Conservation (phyloP, 35 echinoderm and acorn worm genomes). For the Chiridota heheva region DNA sequence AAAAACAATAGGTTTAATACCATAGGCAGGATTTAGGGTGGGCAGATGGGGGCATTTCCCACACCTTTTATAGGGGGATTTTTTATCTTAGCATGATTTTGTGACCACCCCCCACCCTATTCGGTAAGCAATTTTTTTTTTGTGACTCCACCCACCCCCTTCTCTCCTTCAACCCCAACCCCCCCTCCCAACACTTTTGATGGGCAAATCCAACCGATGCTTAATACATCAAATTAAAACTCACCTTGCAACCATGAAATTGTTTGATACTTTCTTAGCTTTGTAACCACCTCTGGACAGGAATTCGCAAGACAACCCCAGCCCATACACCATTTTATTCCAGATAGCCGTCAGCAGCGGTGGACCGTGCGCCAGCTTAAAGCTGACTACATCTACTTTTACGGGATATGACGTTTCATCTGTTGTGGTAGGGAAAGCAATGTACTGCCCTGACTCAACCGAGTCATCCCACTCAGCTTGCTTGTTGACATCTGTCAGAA, state of each 20-base stretch:
- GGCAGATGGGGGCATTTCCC: no score
- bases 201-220: no score
- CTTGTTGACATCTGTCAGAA: constrained; percentile 25
- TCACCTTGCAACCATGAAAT: constrained; percentile 33
- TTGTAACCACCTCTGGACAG: constrained; percentile 35
- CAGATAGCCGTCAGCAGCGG: not conserved
- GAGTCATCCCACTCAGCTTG: constrained; percentile 41
- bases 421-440: constrained; percentile 33
- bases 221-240: not conserved
- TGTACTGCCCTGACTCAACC: constrained; percentile 9
- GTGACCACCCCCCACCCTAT: no score
- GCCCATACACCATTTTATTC: not conserved
- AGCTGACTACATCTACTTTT: constrained; percentile 36
- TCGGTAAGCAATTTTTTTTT: no score
- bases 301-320: constrained; percentile 1
- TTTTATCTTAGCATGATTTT: no score
- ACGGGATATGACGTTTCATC: constrained; percentile 23
- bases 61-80: no score
- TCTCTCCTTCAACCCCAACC: no score
- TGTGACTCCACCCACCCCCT: no score
- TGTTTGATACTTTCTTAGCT: constrained; percentile 21
- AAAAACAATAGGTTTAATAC: no score
- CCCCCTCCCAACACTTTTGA: no score
- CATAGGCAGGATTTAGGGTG: no score
- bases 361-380: constrained; percentile 5